Evolutionary conservation across 2,888 invertebrate species (phyloP).

Genomic region (Drosophila neotestacea): DNA sequence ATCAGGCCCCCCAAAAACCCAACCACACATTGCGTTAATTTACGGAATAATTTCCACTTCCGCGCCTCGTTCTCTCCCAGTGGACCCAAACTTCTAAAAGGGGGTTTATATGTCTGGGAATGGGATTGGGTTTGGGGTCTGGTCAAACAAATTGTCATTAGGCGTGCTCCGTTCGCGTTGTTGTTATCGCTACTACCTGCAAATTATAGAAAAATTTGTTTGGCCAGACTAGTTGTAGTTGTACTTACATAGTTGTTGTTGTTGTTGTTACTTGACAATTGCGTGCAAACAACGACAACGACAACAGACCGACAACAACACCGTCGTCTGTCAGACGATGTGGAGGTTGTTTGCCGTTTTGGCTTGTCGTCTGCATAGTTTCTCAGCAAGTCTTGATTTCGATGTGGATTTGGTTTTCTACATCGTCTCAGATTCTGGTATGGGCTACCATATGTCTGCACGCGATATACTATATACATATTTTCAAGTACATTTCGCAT

Average conservation of each 20-base stretch:
- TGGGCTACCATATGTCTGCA: slow-evolving; percentile 68
- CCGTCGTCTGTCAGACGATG: slow-evolving; percentile 37
- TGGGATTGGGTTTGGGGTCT: slow-evolving; percentile 15
- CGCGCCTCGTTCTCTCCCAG: slow-evolving; percentile 43
- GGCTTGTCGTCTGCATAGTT: slow-evolving; percentile 68
- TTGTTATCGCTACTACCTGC: slow-evolving; percentile 59
- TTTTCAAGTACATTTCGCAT: slow-evolving; percentile 70
- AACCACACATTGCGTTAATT: slow-evolving; percentile 70
- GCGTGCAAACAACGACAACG: slow-evolving; percentile 72
- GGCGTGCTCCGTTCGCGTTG: slow-evolving; percentile 55
- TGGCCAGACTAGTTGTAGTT: slow-evolving; percentile 69
- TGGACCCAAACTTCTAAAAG: slow-evolving; percentile 2
- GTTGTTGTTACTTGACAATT: slow-evolving; percentile 73
- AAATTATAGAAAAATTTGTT: slow-evolving; percentile 79
- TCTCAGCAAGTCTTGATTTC: slow-evolving; percentile 67
- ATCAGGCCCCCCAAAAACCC: slow-evolving; percentile 38
- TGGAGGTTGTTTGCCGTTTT: slow-evolving; percentile 44
- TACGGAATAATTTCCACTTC: slow-evolving; percentile 76
- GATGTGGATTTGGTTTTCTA: slow-evolving; percentile 59
- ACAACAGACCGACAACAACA: slow-evolving; percentile 29
- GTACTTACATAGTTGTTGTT: slow-evolving; percentile 23
- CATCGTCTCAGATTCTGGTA: slow-evolving; percentile 18
- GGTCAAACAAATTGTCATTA: slow-evolving; percentile 76
- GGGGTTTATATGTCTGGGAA: neutral
- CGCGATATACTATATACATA: slow-evolving; percentile 61